Evolutionary conservation across 2,797 vertebrate species (phyloP).

Genomic region (Margarornis squamiger): DNA sequence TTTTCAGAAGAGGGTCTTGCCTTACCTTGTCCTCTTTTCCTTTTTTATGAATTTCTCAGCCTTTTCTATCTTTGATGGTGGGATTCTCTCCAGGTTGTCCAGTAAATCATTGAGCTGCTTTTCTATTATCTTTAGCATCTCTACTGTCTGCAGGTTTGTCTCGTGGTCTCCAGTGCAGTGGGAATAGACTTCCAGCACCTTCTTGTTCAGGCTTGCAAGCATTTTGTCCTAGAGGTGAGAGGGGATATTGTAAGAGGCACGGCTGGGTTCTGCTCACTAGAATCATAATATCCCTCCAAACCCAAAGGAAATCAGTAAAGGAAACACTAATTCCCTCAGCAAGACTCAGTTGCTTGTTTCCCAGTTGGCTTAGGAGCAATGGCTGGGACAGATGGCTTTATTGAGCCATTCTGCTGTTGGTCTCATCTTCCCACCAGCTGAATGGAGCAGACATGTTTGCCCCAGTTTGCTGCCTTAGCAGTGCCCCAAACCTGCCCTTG

Average conservation of each 20-base stretch:
- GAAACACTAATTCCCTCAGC: background rate
- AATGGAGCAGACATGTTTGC: accelerated
- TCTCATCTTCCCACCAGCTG: background rate
- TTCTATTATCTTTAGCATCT: constrained; percentile 88
- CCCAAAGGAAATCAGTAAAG: background rate
- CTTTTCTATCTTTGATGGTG: constrained; percentile 73
- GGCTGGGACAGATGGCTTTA: background rate
- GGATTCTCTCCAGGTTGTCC: constrained; percentile 82
- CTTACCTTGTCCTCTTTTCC: constrained; percentile 82
- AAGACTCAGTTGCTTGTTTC: background rate
- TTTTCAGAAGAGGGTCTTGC: background rate
- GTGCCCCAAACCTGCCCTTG: background rate
- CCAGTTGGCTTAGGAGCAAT: background rate
- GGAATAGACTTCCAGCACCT: constrained; percentile 85
- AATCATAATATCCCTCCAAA: background rate
- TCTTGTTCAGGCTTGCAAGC: constrained; percentile 78
- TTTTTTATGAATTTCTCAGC: constrained; percentile 85
- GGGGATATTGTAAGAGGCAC: background rate
- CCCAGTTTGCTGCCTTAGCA: background rate
- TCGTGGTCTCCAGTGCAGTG: constrained; percentile 80
- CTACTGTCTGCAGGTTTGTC: constrained; percentile 79
- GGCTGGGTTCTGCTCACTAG: background rate
- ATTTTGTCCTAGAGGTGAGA: constrained; percentile 78
- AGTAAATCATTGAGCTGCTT: constrained; percentile 80
- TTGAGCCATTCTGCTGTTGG: background rate